Base-by-base conservation (phyloP, 1,140 invertebrate species). In the Heliconius eleuchia region DNA sequence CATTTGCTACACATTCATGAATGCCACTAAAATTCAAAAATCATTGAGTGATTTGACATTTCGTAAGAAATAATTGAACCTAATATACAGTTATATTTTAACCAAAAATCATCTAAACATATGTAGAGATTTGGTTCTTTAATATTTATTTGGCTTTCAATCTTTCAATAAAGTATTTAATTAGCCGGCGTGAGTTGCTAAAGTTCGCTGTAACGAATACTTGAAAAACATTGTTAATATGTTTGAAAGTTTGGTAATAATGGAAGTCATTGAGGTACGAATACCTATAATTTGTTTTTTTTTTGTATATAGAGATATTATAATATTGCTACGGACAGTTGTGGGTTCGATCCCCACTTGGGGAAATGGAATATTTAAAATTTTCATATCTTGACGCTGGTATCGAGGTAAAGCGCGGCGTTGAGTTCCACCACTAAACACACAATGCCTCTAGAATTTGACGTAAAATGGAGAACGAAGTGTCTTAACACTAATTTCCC, bases 151-250 rank as follows among this genome's bases (percentile, higher is more conserved):
- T 39, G 71, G 13, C 60, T 79, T 76, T 79, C 77, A 79, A 79
- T 82, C 27, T 77, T 76, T 79, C 80, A 79, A 79, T 82, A 77
- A 81, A 57, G 52, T 73, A 50, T 88, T 88, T 91, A 91, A 91
- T 91, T 91, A 90, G 85, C 74, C 55, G 73, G 77, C 81, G 86
- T 91, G 89, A 91, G 85, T 91, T 87, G 89, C 88, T 85, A 71
- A 86, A 84, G 57, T 70, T 30, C 16, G 79, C 84, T 73, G 81
- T 80, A 82, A 66, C 81, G 55, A 42, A 80, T 76, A 52, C 70
- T 82, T 78, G 79, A 77, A 86, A 84, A 85, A 86, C 80, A 87
- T 87, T 84, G 89, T 87, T 86, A 89, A 89, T 87, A 85, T 83
- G 85, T 89, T 88, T 71, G 81, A 86, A 88, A 86, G 82, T 76